These are phyloP conservation scores for Varecia variegata DNA, from an alignment of 2,797 vertebrate genomes.

Conservation along the genomic window DNA sequence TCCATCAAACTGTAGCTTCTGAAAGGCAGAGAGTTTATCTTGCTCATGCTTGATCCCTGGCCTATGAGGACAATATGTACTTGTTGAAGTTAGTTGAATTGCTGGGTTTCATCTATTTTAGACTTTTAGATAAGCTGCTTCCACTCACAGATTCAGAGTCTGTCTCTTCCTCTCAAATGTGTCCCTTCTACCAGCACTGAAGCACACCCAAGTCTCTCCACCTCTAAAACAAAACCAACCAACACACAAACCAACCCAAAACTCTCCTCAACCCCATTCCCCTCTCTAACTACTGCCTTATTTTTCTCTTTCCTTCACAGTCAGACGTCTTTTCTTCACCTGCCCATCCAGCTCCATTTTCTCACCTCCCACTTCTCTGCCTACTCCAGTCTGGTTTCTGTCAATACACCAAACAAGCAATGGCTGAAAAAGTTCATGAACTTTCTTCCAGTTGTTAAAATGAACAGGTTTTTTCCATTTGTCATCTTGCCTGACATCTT, in stretches of 20 bases:
- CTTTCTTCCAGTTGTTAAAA: not conserved
- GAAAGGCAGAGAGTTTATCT: not conserved
- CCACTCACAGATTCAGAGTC: not conserved
- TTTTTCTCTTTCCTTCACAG: not conserved
- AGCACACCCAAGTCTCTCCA: not conserved
- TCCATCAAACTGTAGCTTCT: not conserved
- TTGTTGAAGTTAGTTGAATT: not conserved
- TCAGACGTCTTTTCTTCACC: constrained; percentile 36
- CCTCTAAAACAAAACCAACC: not conserved
- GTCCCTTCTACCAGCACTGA: not conserved
- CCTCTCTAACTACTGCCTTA: not conserved
- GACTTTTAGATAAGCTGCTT: not conserved
- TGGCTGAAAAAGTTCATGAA: not conserved
- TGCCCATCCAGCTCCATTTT: not conserved
- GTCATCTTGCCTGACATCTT: not conserved
- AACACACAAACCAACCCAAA: not conserved
- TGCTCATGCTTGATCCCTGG: not conserved
- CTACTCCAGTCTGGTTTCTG: constrained; percentile 51
- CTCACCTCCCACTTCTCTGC: constrained; percentile 36
- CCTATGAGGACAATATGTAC: not conserved
- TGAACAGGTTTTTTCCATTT: not conserved
- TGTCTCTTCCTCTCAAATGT: not conserved
- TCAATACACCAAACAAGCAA: constrained; percentile 5
- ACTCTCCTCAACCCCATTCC: not conserved
- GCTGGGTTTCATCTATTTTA: not conserved